These are phyloP conservation scores for Pararge aegeria DNA, from an alignment of 1,140 invertebrate genomes.

Conservation along the genomic window DNA sequence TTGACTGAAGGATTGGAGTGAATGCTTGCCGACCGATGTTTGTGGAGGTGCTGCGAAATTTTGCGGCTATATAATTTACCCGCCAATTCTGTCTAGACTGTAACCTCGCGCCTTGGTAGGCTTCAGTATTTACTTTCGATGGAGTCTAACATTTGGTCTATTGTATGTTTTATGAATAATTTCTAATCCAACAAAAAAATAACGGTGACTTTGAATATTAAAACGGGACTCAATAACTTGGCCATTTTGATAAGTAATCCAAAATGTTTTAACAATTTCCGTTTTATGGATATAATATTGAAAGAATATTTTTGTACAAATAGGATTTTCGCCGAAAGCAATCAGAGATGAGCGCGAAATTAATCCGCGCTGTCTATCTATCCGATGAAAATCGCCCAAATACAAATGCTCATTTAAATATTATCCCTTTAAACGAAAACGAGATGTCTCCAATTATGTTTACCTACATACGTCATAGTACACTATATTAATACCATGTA, in stretches of 20 bases:
- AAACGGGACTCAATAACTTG: no score
- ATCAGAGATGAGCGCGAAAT: conserved; percentile 7
- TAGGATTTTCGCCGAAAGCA: conserved; percentile 1
- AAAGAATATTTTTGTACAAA: not conserved
- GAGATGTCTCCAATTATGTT: not conserved
- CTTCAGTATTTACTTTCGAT: no score
- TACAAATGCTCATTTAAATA: conserved; percentile 5
- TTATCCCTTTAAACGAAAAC: not conserved
- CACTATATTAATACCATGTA: no score
- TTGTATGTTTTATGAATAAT: not conserved
- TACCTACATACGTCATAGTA: not conserved
- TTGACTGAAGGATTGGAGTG: not conserved
- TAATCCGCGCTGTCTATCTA: not conserved
- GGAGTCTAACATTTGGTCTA: no score
- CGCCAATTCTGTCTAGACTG: no score
- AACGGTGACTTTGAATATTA: no score
- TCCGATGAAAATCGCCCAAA: not conserved
- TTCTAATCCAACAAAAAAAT: not conserved
- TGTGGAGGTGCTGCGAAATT: not conserved
- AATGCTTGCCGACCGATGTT: not conserved
- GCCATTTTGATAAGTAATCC: not conserved
- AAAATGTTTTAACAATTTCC: not conserved
- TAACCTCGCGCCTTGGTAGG: no score
- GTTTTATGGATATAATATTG: not conserved
- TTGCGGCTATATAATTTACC: not conserved